phyloP scores from a whole-genome alignment of 2,797 vertebrate species.

The Chelonia mydas region DNA sequence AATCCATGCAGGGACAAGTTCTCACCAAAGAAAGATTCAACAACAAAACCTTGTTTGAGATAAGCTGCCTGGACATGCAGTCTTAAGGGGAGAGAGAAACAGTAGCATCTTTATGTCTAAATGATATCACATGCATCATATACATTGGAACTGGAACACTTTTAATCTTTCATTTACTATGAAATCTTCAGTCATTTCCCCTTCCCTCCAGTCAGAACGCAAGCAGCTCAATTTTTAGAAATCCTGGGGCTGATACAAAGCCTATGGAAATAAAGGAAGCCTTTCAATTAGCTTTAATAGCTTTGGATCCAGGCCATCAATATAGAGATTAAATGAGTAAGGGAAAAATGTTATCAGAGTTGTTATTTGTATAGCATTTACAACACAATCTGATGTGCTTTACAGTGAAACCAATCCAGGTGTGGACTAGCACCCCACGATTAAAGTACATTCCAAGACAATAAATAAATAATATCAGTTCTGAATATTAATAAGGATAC shows the following conservation, averaged over 20 bases:
- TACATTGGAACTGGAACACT: conserved; percentile 4
- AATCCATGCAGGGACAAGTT: conserved; percentile 35
- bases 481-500: not conserved
- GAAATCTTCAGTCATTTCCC: conserved; percentile 16
- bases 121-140: conserved; percentile 65
- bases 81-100: conserved; percentile 56
- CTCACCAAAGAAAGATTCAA: conserved; percentile 67
- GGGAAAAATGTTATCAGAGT: not conserved
- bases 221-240: not conserved
- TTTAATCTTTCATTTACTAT: conserved; percentile 41
- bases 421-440: not conserved
- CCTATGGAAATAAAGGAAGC: not conserved
- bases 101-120: conserved; percentile 62
- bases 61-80: conserved; percentile 54
- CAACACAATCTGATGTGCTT: not conserved
- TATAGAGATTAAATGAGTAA: accelerated
- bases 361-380: not conserved
- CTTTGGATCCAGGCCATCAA: not conserved
- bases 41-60: conserved; percentile 77
- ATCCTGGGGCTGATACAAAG: not conserved
- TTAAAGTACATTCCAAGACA: not conserved
- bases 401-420: not conserved
- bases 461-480: not conserved
- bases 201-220: not conserved
- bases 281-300: not conserved